phyloP scores from a whole-genome alignment of 2,797 vertebrate genomes.

The Arnoldichthys spilopterus region DNA sequence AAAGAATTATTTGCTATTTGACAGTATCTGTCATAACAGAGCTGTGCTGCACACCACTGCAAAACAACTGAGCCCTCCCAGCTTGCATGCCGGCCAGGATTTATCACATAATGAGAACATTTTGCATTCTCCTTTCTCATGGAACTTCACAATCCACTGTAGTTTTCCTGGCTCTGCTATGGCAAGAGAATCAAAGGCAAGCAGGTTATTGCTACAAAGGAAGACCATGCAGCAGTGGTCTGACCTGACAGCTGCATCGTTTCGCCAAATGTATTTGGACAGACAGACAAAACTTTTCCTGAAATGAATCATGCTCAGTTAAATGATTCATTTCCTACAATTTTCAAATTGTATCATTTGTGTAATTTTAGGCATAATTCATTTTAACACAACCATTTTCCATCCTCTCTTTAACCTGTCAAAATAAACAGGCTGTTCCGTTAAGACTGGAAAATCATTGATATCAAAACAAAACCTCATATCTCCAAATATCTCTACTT shows the following conservation, averaged over 20 bases:
- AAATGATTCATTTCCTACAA: not conserved
- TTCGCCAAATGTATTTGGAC: slow-evolving; percentile 26
- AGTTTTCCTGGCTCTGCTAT: slow-evolving; percentile 22
- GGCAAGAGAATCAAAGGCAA: slow-evolving; percentile 18
- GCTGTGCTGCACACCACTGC: slow-evolving; percentile 3
- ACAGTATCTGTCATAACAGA: slow-evolving; percentile 40
- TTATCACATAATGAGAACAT: slow-evolving; percentile 34
- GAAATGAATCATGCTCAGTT: slow-evolving; percentile 32
- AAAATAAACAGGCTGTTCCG: no score
- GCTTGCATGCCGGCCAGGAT: slow-evolving; percentile 30
- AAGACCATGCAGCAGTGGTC: slow-evolving; percentile 7
- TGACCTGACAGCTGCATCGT: slow-evolving; percentile 39
- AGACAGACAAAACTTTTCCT: slow-evolving; percentile 18
- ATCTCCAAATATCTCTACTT: no score
- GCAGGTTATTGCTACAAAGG: slow-evolving; percentile 17
- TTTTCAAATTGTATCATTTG: no score
- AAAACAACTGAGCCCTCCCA: slow-evolving; percentile 13
- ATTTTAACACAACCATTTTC: no score
- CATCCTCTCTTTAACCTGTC: no score
- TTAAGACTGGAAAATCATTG: no score
- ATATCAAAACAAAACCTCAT: no score
- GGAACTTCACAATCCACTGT: slow-evolving; percentile 26
- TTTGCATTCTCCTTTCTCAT: slow-evolving; percentile 10
- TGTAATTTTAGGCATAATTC: no score
- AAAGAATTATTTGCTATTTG: slow-evolving; percentile 22